Base-by-base conservation (phyloP, 64 coral and sea anemone genomes). In the Dendronephthya gigantea region DNA sequence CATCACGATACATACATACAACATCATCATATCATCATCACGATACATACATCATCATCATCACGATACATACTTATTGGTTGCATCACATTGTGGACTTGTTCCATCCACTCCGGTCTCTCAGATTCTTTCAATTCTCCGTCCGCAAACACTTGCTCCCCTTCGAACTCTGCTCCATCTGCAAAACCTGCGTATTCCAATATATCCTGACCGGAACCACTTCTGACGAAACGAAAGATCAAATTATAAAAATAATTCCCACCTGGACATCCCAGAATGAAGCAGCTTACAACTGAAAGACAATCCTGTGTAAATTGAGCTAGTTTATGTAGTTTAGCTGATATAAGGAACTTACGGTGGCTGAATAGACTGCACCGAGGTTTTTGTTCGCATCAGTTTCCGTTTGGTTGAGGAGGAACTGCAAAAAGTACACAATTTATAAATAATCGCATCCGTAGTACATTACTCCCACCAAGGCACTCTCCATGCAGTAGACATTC, bases 81-180 rank as follows among this genome's bases (percentile, higher is more conserved):
- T 79, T 34, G n/a, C 10, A 9, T 29, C 25, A 39, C 29, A 19
- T 36, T 19, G 36, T 79, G 27, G 14, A 79, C 72, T 79, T 19
- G 19, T 35, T 79, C 72, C 72, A 79, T 36, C 15, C 19, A 36
- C 37, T 79, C 27, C 7, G 32, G 72, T 34, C 32, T 79, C 5
- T 62, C 55, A 17, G 16, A 19, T 34, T 79, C 72, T 8, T 36
- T 39, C 72, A 79, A 19, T 34, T 79, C 72, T 16, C 72, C 72
- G 36, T 79, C 72, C 29, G 34, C 32, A 79, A 79, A 79, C 25
- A 79, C 72, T 79, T 19, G 25, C 16, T 79, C 72, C 34, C 27
- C 15, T 79, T 79, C 72, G 29, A 79, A 79, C 29, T 79, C 72
- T 34, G 72, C 72, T 35, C 72, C 72, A 19, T 79, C 72, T 12